Percentiles rank a stretch among this genome's conserved stretches.
Conservation (phyloP, 2,888 invertebrate genomes). For the Hemaris fuciformis region DNA sequence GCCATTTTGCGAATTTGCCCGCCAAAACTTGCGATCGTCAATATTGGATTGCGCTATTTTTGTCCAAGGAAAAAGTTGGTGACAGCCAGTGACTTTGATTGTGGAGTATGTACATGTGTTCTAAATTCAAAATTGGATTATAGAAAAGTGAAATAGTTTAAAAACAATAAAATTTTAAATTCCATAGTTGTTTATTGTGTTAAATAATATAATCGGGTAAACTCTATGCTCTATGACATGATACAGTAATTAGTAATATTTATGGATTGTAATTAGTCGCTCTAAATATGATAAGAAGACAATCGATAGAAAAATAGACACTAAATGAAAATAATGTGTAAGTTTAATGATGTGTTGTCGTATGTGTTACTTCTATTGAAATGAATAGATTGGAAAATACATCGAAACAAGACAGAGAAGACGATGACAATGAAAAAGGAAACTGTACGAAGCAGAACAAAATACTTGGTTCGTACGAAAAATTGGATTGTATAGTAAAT, state of each 20-base stretch:
- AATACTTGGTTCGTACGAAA: conserved; percentile 59
- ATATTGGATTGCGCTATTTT: background rate
- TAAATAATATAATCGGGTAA: too few relatives aligned
- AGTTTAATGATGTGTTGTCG: conserved; percentile 10
- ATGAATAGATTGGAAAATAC: conserved; percentile 70
- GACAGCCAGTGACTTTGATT: background rate
- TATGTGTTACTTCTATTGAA: conserved; percentile 31
- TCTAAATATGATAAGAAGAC: background rate
- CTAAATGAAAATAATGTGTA: conserved; percentile 19
- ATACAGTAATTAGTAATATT: background rate
- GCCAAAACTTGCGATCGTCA: conserved; percentile 24
- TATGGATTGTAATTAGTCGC: background rate
- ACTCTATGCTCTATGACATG: too few relatives aligned
- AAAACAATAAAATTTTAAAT: background rate
- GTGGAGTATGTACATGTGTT: background rate
- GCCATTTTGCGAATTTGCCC: conserved; percentile 20
- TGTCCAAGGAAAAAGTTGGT: conserved; percentile 1
- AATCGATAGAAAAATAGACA: background rate
- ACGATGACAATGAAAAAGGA: conserved; percentile 54
- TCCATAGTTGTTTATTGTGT: background rate
- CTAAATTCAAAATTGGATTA: background rate
- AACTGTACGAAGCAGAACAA: conserved; percentile 71
- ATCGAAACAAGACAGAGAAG: conserved; percentile 58
- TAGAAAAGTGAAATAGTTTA: too few relatives aligned
- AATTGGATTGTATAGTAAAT: too few relatives aligned